A percentile compares a stretch with the other conserved stretches of the same genome.
Conservation (phyloP, 2,888 invertebrate species). For the Pachymerium ferrugineum region DNA sequence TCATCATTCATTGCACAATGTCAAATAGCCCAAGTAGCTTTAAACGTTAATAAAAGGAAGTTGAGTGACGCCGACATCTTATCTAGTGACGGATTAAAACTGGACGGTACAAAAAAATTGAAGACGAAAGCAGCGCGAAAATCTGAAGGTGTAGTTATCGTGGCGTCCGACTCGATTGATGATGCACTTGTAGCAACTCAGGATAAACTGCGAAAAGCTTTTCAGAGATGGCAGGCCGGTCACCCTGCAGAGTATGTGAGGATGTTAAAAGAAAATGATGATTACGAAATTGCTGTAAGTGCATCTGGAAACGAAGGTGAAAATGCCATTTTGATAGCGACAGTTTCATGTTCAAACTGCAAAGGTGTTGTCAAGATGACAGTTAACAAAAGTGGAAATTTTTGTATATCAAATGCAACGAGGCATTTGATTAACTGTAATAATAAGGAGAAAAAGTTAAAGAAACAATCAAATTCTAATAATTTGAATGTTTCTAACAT, state of each 20-base stretch:
- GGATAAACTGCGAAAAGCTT: not conserved
- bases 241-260: not conserved
- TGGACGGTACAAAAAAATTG: not conserved
- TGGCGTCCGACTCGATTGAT: not conserved
- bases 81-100: not conserved
- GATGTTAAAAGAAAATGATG: not conserved
- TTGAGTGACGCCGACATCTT: too few species aligned
- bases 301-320: not conserved
- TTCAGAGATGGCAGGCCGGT: not conserved
- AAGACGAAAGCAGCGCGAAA: not conserved
- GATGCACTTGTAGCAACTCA: not conserved
- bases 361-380: conserved; percentile 2
- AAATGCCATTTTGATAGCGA: not conserved
- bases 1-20: not conserved
- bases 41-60: too few species aligned
- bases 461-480: not conserved
- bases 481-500: not conserved
- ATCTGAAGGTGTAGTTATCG: not conserved
- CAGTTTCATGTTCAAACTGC: not conserved
- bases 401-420: not conserved
- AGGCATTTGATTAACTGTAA: not conserved
- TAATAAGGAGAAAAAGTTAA: not conserved
- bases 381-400: not conserved
- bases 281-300: not conserved
- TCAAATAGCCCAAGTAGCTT: too few species aligned